Evolutionary conservation across 2,113 vertebrate genomes (phyloP), one percentile per base, ranked within the genome.

Genomic region (Progne subis): DNA sequence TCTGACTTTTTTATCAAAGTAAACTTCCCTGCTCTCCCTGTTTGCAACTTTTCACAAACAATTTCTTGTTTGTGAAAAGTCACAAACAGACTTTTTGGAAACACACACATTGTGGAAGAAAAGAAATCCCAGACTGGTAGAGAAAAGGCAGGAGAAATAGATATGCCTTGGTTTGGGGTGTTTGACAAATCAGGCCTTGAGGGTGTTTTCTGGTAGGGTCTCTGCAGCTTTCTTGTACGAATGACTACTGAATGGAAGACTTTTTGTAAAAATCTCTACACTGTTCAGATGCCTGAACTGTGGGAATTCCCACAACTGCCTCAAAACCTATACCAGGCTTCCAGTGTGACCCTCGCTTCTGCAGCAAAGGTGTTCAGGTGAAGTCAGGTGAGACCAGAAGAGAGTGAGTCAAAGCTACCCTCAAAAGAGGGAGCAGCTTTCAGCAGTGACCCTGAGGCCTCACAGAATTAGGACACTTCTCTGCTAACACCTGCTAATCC

Each of bases 61-160:
- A 50, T 37, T 37, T 37, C 37, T 37, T 37, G 37, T 37, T 37
- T 37, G 37, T 37, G 37, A 37, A 37, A 37, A 37, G 37, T 37
- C 37, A 37, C 37, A 37, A 37, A 37, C 37, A 37, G 37, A 37
- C 37, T 37, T 37, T 37, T 37, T 9, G 37, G 8, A 37, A 37
- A 25, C 24, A 47, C 26, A 61, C 31, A 50, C 0, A 0, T 39
- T 56, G 37, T 0, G 0, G 69, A 49, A 93, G 44, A 79, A 79
- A 60, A 91, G 3, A 78, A 85, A 65, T 41, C 41, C 65, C n/a
- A 44, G 49, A 15, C 1, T 69, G 31, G 79, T 32, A 76, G 11
- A 93, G 49, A 65, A 91, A 86, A 76, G 34, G 52, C 49, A 74
- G 41, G 79, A 32, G 71, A 88, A 77, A 71, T 4, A 47, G 59